phyloP scores from a whole-genome alignment of 2,888 invertebrate species.

The Drosophila ustulata region DNA sequence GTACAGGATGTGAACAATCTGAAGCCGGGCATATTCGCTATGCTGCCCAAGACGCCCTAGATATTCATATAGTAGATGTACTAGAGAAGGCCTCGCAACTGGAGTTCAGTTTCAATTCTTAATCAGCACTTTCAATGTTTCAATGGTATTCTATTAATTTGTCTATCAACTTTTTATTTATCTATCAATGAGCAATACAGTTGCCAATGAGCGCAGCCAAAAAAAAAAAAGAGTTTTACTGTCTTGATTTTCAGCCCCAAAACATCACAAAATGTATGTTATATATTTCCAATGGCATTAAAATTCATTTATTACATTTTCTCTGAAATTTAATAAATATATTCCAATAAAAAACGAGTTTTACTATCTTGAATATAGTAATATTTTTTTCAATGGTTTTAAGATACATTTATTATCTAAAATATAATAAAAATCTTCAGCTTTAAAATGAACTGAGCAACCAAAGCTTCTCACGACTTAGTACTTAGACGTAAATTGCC shows the following conservation, averaged over 20 bases:
- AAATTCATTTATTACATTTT: not conserved
- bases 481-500: conserved; percentile 24
- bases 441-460: too few relatives aligned
- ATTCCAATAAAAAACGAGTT: too few relatives aligned
- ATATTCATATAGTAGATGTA: not conserved
- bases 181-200: conserved; percentile 55
- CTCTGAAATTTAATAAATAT: not conserved
- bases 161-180: conserved; percentile 25
- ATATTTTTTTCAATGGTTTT: not conserved
- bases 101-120: not conserved
- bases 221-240: conserved; percentile 8
- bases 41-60: conserved; percentile 64
- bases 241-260: not conserved
- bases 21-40: conserved; percentile 74
- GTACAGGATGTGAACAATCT: conserved; percentile 76
- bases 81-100: not conserved
- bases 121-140: conserved; percentile 43
- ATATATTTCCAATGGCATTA: too few relatives aligned
- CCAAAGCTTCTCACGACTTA: not conserved
- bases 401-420: too few relatives aligned
- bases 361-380: not conserved
- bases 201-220: conserved; percentile 48
- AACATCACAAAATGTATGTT: too few relatives aligned
- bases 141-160: conserved; percentile 62
- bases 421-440: not conserved